Evolutionary conservation across 2,797 vertebrate genomes (phyloP), one percentile per base, ranked within the genome.

Genomic region (Chrysocyon brachyurus): DNA sequence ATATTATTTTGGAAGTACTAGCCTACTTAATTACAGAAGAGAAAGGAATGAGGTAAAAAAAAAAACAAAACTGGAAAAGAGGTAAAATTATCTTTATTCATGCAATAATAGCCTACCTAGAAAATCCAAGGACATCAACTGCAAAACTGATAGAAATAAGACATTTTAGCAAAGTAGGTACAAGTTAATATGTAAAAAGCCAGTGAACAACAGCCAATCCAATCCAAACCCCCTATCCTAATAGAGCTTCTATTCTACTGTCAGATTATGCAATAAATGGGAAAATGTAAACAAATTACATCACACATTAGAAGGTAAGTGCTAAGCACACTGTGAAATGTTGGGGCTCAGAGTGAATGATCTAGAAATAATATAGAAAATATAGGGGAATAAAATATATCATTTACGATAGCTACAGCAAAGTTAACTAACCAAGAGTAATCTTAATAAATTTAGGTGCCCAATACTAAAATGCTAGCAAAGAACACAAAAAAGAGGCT

Each of bases 341-440:
- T 33, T 33, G 33, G 33, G 33, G 33, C 33, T 33, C 33, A 33
- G 2, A 33, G 33, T 33, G 33, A 33, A 33, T 33, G 33, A 33
- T 33, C 33, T 33, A 33, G 33, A 33, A 33, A 33, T 33, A 33
- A 33, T 33, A 33, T 93, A 95, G 73, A 87, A 89, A 64, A 24
- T 49, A 84, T 49, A 87, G 57, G n/a, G 40, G 22, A 96, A 73
- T 90, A 96, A 93, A 94, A 88, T 86, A 6, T 36, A 70, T 91
- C 22, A 24, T 78, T 94, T 91, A 87, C 11, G 57, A 56, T 68
- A 87, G 63, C 78, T 92, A 70, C 46, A 93, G 57, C 54, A 91
- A 95, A 95, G 59, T 94, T 66, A 90, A 52, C 5, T 40, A 91
- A 81, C 40, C 31, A 93, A 93, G 66, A 82, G 64, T 87, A 94